Percentiles rank a stretch among this genome's conserved stretches.
Conservation (phyloP, 2,113 vertebrate species). For the Aythya baeri region DNA sequence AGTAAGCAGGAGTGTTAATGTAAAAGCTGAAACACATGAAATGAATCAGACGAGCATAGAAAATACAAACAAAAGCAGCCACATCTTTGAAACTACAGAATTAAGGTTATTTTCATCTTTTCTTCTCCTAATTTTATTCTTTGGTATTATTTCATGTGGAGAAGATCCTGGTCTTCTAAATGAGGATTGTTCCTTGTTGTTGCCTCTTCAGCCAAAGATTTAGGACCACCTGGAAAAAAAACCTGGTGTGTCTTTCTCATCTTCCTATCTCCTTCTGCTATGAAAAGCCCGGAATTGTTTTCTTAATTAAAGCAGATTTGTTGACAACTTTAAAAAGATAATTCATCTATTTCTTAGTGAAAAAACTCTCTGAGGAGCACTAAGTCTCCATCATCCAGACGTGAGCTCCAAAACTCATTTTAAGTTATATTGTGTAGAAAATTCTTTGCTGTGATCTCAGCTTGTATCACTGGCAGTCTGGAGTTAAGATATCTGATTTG, state of each 20-base stretch:
- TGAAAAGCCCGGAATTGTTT: not conserved
- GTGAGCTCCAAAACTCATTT: not conserved
- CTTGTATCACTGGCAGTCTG: not conserved
- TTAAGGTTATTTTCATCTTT: not conserved
- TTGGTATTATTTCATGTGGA: not conserved
- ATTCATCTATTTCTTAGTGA: not conserved
- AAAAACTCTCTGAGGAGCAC: not conserved
- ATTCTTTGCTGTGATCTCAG: not conserved
- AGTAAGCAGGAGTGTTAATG: not conserved
- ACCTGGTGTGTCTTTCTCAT: not conserved
- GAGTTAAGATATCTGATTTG: not conserved
- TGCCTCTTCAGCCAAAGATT: not conserved
- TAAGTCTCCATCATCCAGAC: not conserved
- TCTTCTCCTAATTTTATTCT: not conserved
- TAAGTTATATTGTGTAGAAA: not conserved
- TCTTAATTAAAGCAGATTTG: not conserved
- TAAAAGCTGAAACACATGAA: not conserved
- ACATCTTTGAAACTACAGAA: not conserved
- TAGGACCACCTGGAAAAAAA: not conserved
- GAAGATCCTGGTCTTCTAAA: not conserved
- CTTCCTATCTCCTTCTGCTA: not conserved
- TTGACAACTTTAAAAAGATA: not conserved
- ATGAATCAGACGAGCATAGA: not conserved
- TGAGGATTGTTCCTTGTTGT: not conserved
- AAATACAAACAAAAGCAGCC: not conserved